Conservation (phyloP, 2,113 vertebrate genomes). For the Heteronetta atricapilla region DNA sequence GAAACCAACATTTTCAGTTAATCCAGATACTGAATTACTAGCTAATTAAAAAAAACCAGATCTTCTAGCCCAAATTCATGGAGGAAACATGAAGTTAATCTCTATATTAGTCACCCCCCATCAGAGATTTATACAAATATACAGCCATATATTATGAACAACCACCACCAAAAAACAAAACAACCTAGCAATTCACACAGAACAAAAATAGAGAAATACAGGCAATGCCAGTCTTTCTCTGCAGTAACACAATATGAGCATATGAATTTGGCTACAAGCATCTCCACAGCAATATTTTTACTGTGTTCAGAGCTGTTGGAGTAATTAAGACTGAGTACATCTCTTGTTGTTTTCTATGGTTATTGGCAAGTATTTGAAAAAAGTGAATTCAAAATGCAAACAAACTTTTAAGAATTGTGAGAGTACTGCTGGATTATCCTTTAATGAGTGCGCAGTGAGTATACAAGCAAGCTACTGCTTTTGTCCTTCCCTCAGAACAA, state of each 20-base stretch:
- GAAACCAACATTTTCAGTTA: not conserved
- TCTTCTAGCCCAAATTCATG: not conserved
- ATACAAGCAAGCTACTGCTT: not conserved
- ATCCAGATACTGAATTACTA: not conserved
- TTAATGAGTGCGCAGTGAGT: not conserved
- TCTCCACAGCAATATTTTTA: not conserved
- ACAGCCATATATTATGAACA: not conserved
- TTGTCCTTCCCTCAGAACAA: not conserved
- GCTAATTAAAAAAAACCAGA: not conserved
- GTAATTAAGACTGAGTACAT: not conserved
- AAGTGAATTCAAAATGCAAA: not conserved
- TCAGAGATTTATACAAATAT: not conserved
- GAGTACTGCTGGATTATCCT: not conserved
- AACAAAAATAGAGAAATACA: not conserved
- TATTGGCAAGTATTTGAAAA: not conserved
- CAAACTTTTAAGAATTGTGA: not conserved
- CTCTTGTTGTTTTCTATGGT: not conserved
- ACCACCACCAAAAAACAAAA: not conserved
- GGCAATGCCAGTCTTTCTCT: not conserved
- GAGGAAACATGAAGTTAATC: not conserved
- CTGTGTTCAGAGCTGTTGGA: not conserved
- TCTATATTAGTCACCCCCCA: not conserved
- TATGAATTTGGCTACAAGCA: not conserved
- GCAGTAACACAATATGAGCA: not conserved
- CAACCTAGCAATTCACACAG: not conserved